phyloP scores from a whole-genome alignment of 2,888 invertebrate species.

The Sepioteuthis lessoniana region DNA sequence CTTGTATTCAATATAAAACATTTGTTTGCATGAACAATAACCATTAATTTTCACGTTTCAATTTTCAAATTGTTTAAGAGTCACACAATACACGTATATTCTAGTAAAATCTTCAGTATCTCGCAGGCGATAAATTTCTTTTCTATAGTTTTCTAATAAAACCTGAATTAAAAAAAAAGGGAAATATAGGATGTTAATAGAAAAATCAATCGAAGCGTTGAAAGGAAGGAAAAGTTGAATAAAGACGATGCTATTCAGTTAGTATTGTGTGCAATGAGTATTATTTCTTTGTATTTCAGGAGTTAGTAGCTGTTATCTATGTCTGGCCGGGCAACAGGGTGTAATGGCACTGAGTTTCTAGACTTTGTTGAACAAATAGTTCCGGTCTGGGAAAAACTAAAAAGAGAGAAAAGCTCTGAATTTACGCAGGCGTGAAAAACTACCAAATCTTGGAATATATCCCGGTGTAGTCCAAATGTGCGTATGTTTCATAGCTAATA shows the following conservation, averaged over 20 bases:
- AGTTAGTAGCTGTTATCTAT: neutral
- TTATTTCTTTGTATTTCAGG: neutral
- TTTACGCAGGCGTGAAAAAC: neutral
- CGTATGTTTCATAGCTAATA: neutral
- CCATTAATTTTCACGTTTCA: too few relatives aligned
- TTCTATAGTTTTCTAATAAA: too few relatives aligned
- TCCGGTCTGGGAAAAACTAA: neutral
- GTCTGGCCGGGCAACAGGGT: neutral
- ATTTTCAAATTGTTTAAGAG: too few relatives aligned
- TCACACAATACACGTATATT: too few relatives aligned
- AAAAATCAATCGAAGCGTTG: neutral
- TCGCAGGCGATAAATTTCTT: too few relatives aligned
- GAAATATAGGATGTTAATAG: too few relatives aligned
- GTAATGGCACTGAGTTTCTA: neutral
- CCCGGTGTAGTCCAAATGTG: neutral
- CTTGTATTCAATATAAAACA: too few relatives aligned
- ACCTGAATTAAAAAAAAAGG: too few relatives aligned
- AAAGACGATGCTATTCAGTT: neutral
- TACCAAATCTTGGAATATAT: neutral
- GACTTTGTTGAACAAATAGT: conserved; percentile 12
- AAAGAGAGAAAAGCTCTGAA: neutral
- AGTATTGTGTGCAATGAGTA: neutral
- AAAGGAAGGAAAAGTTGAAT: neutral
- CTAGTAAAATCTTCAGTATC: too few relatives aligned
- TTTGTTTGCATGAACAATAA: too few relatives aligned